Evolutionary conservation across 2,888 invertebrate genomes (phyloP).

Genomic region (Drosophila gaucha): DNA sequence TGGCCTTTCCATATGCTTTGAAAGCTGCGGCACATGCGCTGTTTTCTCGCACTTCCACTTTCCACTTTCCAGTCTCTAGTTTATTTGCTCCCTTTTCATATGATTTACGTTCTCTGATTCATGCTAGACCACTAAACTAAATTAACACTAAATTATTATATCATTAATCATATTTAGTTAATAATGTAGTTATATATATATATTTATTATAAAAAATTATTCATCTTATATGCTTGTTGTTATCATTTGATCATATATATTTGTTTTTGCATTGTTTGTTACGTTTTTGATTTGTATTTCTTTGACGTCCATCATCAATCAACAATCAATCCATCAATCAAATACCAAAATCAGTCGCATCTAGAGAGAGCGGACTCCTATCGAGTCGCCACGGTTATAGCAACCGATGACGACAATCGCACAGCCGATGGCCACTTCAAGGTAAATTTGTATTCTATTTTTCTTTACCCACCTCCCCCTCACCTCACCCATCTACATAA

Average conservation of each 20-base stretch:
- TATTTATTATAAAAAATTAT: conserved; percentile 9
- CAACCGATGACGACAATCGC: conserved; percentile 97
- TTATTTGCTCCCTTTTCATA: conserved; percentile 2
- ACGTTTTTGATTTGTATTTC: conserved; percentile 67
- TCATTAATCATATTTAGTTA: conserved; percentile 8
- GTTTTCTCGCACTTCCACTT: neutral
- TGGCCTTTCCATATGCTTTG: conserved; percentile 33
- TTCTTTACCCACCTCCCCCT: conserved; percentile 8
- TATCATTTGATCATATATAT: conserved; percentile 14
- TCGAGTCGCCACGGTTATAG: conserved; percentile 97
- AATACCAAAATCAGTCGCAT: conserved; percentile 78
- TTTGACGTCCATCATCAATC: conserved; percentile 64
- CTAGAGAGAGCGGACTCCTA: conserved; percentile 98
- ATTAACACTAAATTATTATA: too few species aligned
- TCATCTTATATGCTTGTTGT: conserved; percentile 44
- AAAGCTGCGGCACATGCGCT: conserved; percentile 44
- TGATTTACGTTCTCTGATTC: conserved; percentile 60
- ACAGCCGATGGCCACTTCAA: conserved; percentile 97
- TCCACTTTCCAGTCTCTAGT: conserved; percentile 22
- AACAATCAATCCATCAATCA: conserved; percentile 68
- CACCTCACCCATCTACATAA: conserved; percentile 4
- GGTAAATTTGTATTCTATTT: conserved; percentile 86
- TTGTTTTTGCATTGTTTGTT: conserved; percentile 47
- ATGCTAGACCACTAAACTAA: neutral
- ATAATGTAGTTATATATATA: conserved; percentile 5